Conservation (phyloP, 2,113 vertebrate species). For the Apteryx mantelli region DNA sequence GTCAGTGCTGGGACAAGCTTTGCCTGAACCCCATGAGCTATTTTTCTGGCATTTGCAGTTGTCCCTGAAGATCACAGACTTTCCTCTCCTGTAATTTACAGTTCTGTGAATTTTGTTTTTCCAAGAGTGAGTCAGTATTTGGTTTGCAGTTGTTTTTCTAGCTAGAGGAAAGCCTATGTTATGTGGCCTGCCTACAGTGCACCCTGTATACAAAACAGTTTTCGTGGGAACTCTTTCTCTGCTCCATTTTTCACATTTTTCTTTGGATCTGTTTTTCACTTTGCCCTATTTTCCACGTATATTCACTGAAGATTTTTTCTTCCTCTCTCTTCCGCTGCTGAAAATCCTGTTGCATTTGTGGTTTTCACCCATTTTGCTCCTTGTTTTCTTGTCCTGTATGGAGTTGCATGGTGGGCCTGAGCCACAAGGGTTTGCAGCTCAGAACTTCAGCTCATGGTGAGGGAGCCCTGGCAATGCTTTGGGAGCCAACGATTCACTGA, state of each 20-base stretch:
- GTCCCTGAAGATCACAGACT: not conserved
- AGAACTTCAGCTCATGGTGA: fast-evolving
- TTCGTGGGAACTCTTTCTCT: not conserved
- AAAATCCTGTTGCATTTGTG: not conserved
- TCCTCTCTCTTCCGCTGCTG: not conserved
- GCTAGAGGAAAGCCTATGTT: not conserved
- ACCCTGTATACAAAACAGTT: not conserved
- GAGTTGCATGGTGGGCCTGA: not conserved
- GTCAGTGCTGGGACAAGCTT: not conserved
- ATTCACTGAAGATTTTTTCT: not conserved
- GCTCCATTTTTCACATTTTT: not conserved
- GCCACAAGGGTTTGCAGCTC: not conserved
- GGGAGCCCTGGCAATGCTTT: not conserved
- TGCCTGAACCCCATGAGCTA: not conserved
- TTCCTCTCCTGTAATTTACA: not conserved
- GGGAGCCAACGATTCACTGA: fast-evolving
- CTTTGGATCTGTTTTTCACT: not conserved
- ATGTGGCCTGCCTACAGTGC: not conserved
- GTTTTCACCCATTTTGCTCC: not conserved
- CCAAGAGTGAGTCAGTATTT: not conserved
- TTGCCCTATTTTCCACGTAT: not conserved
- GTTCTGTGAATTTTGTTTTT: not conserved
- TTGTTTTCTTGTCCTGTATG: not conserved
- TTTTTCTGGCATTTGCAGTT: not conserved
- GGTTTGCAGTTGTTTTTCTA: not conserved